A percentile compares a stretch with the other conserved stretches of the same genome.
Conservation (phyloP, 1,140 invertebrate species). For the Cherax quadricarinatus region DNA sequence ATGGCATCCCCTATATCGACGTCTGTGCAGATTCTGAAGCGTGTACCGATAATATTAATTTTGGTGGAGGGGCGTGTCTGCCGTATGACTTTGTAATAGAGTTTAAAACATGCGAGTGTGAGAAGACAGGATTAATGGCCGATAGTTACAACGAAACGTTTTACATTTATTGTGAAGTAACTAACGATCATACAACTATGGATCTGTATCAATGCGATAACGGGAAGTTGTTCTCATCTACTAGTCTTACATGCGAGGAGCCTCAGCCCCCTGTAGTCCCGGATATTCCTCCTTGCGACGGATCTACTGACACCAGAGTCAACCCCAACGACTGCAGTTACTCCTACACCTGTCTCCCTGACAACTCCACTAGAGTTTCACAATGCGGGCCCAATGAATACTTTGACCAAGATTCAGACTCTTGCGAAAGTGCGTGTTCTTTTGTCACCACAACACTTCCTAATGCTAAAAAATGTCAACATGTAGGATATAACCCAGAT, state of each 20-base stretch:
- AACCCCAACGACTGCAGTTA: slow-evolving; percentile 32
- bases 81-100: neutral
- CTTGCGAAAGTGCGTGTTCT: neutral
- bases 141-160: slow-evolving; percentile 26
- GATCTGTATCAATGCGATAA: neutral
- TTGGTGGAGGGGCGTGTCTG: slow-evolving; percentile 17
- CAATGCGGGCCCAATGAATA: neutral
- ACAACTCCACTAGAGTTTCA: neutral
- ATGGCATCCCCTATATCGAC: neutral
- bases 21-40: neutral
- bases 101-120: neutral
- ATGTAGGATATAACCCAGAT: no score
- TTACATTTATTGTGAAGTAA: slow-evolving; percentile 8
- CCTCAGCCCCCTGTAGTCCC: neutral
- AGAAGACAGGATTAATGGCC: neutral
- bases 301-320: neutral
- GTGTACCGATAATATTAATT: neutral
- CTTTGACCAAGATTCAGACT: neutral
- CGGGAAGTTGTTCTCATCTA: neutral
- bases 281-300: neutral
- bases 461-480: no score
- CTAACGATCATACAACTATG: no score
- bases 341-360: neutral
- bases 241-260: neutral
- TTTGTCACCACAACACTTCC: neutral